Evolutionary conservation across 2,797 vertebrate genomes (phyloP).

Genomic region (Lagocephalus sceleratus): DNA sequence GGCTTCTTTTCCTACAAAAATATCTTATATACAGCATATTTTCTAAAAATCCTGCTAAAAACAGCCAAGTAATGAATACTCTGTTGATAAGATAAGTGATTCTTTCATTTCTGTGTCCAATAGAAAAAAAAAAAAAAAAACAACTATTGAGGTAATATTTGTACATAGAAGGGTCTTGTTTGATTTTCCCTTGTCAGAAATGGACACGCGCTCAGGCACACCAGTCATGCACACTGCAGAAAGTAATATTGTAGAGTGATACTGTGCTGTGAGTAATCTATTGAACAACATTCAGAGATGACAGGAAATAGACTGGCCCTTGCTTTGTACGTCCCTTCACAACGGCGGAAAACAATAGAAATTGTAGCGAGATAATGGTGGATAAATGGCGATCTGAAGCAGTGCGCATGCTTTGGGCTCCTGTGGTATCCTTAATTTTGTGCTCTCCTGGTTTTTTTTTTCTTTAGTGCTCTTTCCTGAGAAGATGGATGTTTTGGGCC

Average conservation of each 20-base stretch:
- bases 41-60: slow-evolving; percentile 83
- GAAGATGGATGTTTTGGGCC: slow-evolving; percentile 50
- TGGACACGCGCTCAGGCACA: slow-evolving; percentile 69
- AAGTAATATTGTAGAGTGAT: slow-evolving; percentile 8
- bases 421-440: slow-evolving; percentile 64
- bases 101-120: slow-evolving; percentile 80
- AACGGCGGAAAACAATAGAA: slow-evolving; percentile 32
- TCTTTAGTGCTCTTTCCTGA: slow-evolving; percentile 67
- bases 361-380: slow-evolving; percentile 35
- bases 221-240: slow-evolving; percentile 66
- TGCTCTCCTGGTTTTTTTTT: slow-evolving; percentile 47
- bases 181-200: slow-evolving; percentile 66
- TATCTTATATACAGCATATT: slow-evolving; percentile 92
- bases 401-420: slow-evolving; percentile 48
- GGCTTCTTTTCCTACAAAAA: slow-evolving; percentile 83
- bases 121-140: slow-evolving; percentile 87
- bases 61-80: slow-evolving; percentile 81
- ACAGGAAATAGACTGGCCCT: slow-evolving; percentile 61
- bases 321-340: slow-evolving; percentile 42
- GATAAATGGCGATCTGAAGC: slow-evolving; percentile 49
- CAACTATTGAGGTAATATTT: slow-evolving; percentile 99
- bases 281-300: slow-evolving; percentile 5
- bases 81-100: slow-evolving; percentile 79
- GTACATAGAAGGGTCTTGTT: slow-evolving; percentile 85
- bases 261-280: neutral